Conservation (phyloP, 2,113 vertebrate genomes). For the Cygnus buccinator region DNA sequence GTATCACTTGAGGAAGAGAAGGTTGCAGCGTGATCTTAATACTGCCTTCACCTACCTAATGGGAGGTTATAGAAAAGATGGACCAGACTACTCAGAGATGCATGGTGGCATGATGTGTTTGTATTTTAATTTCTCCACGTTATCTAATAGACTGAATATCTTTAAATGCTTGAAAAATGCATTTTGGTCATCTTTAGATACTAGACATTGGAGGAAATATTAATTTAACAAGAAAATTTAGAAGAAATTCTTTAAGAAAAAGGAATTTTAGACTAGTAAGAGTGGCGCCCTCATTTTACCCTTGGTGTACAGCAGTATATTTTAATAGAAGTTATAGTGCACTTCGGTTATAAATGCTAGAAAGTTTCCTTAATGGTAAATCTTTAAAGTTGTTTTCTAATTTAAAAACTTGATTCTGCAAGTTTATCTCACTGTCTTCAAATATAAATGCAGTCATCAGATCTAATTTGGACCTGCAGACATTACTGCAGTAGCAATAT, state of each 20-base stretch:
- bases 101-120: background rate
- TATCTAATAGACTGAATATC: background rate
- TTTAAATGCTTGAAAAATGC: background rate
- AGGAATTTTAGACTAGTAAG: background rate
- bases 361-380: background rate
- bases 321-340: background rate
- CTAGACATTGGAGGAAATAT: background rate
- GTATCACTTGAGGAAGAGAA: background rate
- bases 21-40: background rate
- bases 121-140: background rate
- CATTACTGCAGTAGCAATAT: background rate
- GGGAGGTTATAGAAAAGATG: background rate
- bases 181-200: background rate
- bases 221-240: background rate
- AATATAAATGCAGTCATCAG: background rate
- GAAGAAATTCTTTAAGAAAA: background rate
- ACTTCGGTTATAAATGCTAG: background rate
- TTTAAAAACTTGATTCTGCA: background rate
- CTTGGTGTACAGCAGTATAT: background rate
- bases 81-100: background rate
- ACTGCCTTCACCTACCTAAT: background rate
- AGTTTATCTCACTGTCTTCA: background rate
- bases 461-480: background rate
- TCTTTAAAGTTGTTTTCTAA: background rate
- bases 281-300: background rate